These are phyloP conservation scores for Hypanus sabinus DNA, from an alignment of 2,113 vertebrate species.

Conservation along the genomic window DNA sequence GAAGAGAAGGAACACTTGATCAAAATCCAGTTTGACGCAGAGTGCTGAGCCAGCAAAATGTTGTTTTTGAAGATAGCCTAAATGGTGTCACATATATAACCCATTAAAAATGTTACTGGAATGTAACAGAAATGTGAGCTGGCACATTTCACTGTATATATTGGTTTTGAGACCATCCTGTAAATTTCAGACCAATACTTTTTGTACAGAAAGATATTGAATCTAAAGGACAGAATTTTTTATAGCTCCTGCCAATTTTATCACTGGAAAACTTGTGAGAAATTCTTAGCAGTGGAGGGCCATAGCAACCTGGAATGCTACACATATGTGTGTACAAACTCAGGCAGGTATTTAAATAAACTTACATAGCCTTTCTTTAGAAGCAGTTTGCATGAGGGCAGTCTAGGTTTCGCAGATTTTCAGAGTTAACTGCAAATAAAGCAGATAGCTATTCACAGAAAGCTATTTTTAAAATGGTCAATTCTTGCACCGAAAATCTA, in stretches of 20 bases:
- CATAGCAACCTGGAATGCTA: neutral
- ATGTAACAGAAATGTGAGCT: conserved; percentile 22
- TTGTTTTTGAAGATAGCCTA: neutral
- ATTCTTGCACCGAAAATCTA: neutral
- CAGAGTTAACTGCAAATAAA: neutral
- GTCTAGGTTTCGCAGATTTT: neutral
- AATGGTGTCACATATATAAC: neutral
- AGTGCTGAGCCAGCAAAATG: neutral
- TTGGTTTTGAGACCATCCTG: neutral
- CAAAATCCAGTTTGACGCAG: neutral
- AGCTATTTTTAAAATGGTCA: neutral
- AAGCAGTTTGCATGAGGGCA: neutral
- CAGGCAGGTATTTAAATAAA: conserved; percentile 17
- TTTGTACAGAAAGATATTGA: neutral
- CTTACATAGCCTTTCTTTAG: neutral
- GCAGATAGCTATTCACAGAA: neutral
- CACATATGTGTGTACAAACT: neutral
- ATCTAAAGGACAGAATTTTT: neutral
- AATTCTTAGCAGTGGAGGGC: neutral
- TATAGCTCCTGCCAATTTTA: neutral
- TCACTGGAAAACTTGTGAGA: neutral
- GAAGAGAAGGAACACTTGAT: neutral
- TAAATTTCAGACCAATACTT: neutral
- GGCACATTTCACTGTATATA: neutral
- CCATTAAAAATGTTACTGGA: neutral